These are phyloP conservation scores for Epistrophe eligans DNA, from an alignment of 2,888 invertebrate species.

Conservation along the genomic window DNA sequence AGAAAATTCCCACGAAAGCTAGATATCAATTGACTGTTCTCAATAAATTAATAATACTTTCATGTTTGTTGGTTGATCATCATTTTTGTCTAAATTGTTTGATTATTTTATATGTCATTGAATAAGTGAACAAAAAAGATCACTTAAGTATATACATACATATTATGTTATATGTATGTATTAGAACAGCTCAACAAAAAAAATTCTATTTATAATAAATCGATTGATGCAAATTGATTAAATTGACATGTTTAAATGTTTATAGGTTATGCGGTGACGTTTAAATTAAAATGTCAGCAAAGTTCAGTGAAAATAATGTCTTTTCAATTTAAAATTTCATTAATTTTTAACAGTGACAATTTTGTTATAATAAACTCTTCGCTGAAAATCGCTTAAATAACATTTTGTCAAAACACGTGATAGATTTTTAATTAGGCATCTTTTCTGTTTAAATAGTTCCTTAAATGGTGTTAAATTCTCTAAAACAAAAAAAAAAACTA, in stretches of 20 bases:
- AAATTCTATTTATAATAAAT: slow-evolving; percentile 46
- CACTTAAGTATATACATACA: too few species aligned
- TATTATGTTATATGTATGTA: too few species aligned
- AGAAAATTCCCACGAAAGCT: neutral
- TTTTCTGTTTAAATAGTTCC: neutral
- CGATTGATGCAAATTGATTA: slow-evolving; percentile 61
- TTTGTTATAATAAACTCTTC: too few species aligned
- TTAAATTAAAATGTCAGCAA: slow-evolving; percentile 31
- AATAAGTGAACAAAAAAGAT: neutral
- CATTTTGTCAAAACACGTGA: neutral
- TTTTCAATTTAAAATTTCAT: too few species aligned
- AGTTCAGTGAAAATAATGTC: neutral
- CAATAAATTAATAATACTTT: slow-evolving; percentile 17
- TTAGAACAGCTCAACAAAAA: neutral
- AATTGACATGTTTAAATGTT: slow-evolving; percentile 23
- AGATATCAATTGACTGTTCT: slow-evolving; percentile 5
- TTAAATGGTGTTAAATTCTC: neutral
- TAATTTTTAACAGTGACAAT: too few species aligned
- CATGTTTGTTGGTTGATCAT: neutral
- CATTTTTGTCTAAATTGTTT: neutral
- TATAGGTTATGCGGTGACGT: slow-evolving; percentile 48
- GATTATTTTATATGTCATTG: slow-evolving; percentile 6
- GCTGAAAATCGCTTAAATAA: neutral
- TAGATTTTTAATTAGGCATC: neutral
- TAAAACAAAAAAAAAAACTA: neutral